Percentiles rank a stretch among this genome's conserved stretches.
These are phyloP conservation scores for Gonioctena quinquepunctata DNA, from an alignment of 1,140 invertebrate genomes.

Conservation along the genomic window DNA sequence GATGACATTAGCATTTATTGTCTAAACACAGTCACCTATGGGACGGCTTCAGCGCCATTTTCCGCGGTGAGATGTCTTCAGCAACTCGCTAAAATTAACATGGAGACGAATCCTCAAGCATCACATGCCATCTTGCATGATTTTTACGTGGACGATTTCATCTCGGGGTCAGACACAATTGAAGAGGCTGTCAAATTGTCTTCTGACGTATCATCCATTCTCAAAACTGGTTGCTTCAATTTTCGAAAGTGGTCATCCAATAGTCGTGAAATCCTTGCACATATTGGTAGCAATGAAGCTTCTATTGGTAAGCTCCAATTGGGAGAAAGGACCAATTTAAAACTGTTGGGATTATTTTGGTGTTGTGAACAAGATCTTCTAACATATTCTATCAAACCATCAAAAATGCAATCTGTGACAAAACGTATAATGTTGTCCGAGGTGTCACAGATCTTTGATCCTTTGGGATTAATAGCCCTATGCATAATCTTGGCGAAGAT, in stretches of 20 bases:
- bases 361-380: not conserved
- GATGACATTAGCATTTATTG: conserved; percentile 38
- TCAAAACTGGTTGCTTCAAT: not conserved
- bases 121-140: not conserved
- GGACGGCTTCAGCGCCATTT: conserved; percentile 37
- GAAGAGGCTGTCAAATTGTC: not conserved
- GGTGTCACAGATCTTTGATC: not conserved
- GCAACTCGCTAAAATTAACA: not conserved
- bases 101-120: not conserved
- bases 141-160: not conserved
- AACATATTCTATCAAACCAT: not conserved
- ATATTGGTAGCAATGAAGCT: too few relatives aligned
- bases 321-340: not conserved
- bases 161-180: not conserved
- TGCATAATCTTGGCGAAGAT: not conserved
- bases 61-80: conserved; percentile 33
- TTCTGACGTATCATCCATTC: not conserved
- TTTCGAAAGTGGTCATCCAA: not conserved
- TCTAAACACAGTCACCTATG: conserved; percentile 44
- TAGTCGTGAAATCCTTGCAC: too few relatives aligned
- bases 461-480: not conserved
- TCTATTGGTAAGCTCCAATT: not conserved
- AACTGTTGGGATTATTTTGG: not conserved
- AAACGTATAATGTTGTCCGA: not conserved
- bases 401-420: not conserved